These are phyloP conservation scores for Corythoichthys haematopterus DNA, from an alignment of 2,113 vertebrate species.

Conservation along the genomic window DNA sequence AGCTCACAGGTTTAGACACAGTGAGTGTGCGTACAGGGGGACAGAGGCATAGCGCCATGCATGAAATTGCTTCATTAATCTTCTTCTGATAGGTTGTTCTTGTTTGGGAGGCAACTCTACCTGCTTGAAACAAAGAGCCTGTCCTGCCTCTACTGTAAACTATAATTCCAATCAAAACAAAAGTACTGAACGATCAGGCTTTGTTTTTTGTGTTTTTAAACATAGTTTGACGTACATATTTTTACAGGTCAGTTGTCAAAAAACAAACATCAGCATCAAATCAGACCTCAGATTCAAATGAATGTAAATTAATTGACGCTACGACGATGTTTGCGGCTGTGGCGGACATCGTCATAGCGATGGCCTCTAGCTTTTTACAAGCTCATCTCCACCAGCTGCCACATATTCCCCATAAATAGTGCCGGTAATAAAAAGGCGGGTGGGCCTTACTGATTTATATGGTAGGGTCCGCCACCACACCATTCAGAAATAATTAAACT, in stretches of 20 bases:
- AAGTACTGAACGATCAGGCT: conserved; percentile 26
- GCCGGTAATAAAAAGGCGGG: conserved; percentile 67
- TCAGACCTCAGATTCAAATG: conserved; percentile 19
- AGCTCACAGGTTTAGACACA: conserved; percentile 73
- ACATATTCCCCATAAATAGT: conserved; percentile 71
- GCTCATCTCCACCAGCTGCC: conserved; percentile 66
- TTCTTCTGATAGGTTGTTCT: conserved; percentile 71
- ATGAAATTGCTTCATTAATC: conserved; percentile 84
- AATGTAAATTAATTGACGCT: conserved; percentile 30
- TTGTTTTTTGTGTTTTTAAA: conserved; percentile 26
- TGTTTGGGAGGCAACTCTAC: conserved; percentile 71
- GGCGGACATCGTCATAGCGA: conserved; percentile 44
- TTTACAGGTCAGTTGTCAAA: conserved; percentile 29
- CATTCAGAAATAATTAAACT: conserved; percentile 75
- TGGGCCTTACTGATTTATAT: conserved; percentile 68
- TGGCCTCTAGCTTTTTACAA: conserved; percentile 62
- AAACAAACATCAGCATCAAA: background rate
- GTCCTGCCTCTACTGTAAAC: conserved; percentile 57
- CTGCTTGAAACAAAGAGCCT: conserved; percentile 72
- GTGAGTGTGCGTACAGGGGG: conserved; percentile 59
- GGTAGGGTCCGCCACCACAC: conserved; percentile 51
- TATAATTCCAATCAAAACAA: conserved; percentile 53
- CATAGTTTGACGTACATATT: conserved; percentile 47
- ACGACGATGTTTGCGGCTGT: conserved; percentile 35
- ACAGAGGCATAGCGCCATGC: conserved; percentile 73